Conservation (phyloP, 2,888 invertebrate genomes). For the Bibio marci region DNA sequence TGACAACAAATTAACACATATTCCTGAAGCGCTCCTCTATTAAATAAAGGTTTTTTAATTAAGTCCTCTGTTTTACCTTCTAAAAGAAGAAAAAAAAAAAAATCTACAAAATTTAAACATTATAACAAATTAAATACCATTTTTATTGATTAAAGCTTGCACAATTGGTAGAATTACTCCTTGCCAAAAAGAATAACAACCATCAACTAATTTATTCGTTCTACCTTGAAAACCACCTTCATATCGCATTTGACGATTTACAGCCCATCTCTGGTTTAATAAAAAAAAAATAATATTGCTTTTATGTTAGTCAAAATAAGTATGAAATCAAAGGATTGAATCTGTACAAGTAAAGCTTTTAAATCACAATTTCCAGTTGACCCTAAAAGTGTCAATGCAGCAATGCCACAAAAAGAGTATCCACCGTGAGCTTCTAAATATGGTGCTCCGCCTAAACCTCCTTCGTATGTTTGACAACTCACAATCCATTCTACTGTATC, state of each 20-base stretch:
- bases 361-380: conserved; percentile 58
- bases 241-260: conserved; percentile 76
- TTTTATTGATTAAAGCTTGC: conserved; percentile 48
- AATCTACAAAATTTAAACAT: background rate
- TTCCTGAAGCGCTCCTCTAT: conserved; percentile 80
- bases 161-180: conserved; percentile 82
- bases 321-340: conserved; percentile 1
- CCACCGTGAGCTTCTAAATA: conserved; percentile 98
- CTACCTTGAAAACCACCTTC: conserved; percentile 97
- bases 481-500: conserved; percentile 85
- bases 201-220: conserved; percentile 96
- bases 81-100: conserved; percentile 1
- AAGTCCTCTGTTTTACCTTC: conserved; percentile 9
- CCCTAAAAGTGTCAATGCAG: conserved; percentile 68
- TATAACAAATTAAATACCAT: conserved; percentile 19
- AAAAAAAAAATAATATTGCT: conserved; percentile 14
- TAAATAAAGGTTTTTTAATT: conserved; percentile 39
- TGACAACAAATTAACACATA: conserved; percentile 92
- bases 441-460: conserved; percentile 88
- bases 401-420: conserved; percentile 95
- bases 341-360: conserved; percentile 45
- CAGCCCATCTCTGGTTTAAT: conserved; percentile 55
- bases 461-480: conserved; percentile 96
- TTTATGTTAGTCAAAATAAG: conserved; percentile 2
- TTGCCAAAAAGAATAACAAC: conserved; percentile 99